Conservation (phyloP, 2,113 vertebrate species). For the Xiphophorus maculatus region DNA sequence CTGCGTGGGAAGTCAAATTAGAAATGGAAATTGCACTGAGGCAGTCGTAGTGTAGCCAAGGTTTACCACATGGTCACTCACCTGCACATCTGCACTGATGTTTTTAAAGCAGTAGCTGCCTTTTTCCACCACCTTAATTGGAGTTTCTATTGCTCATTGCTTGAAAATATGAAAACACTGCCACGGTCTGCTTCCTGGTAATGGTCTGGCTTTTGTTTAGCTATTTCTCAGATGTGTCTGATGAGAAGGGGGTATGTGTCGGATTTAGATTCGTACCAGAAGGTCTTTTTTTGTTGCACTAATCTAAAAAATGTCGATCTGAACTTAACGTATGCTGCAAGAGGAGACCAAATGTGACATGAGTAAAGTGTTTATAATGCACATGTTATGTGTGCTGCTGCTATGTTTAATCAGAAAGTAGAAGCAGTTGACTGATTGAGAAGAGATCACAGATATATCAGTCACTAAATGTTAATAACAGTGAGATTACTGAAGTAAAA, state of each 20-base stretch:
- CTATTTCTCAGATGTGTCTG: conserved; percentile 57
- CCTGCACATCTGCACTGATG: conserved; percentile 91
- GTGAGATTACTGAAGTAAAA: neutral
- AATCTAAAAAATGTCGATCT: conserved; percentile 44
- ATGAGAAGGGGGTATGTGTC: conserved; percentile 53
- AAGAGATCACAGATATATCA: conserved; percentile 39
- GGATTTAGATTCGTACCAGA: conserved; percentile 63
- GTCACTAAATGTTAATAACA: conserved; percentile 33
- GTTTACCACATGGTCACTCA: conserved; percentile 89
- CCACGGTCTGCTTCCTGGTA: conserved; percentile 71
- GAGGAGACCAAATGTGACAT: conserved; percentile 31
- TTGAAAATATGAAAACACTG: conserved; percentile 55
- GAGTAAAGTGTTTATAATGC: conserved; percentile 23
- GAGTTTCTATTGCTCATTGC: conserved; percentile 64
- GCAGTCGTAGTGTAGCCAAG: conserved; percentile 81
- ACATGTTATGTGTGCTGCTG: conserved; percentile 7
- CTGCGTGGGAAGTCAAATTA: conserved; percentile 94
- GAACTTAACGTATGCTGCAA: conserved; percentile 23
- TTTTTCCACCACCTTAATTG: conserved; percentile 71
- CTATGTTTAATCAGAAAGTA: conserved; percentile 26
- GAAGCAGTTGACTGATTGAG: conserved; percentile 16
- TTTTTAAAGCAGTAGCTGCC: conserved; percentile 77
- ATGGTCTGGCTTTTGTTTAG: conserved; percentile 49
- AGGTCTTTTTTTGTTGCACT: conserved; percentile 37
- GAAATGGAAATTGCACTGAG: conserved; percentile 86